Base-by-base conservation (phyloP, 53 echinoderm and acorn worm species). In the Arbacia lixula region DNA sequence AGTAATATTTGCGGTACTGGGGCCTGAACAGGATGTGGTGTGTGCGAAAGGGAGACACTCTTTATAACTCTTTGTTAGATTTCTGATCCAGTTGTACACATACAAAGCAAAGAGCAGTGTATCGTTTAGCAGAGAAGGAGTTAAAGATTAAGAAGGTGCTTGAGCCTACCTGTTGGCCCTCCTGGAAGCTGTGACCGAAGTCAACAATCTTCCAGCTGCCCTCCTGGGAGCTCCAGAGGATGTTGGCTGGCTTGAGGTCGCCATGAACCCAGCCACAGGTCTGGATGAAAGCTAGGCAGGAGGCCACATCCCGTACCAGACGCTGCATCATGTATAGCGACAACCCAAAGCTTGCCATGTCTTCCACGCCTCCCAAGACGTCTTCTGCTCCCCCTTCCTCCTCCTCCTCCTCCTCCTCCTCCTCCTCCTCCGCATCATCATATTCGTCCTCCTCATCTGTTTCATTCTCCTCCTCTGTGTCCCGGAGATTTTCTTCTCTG, bases 141-240 rank as follows among this genome's bases (percentile, higher is more conserved):
- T 14, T 31, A 63, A n/a, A 60, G 56, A n/a, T 5, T n/a, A 56
- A 56, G 26, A 26, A 56, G 6, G n/a, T 0, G 1, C n/a, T 5
- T 2, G 56, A 2, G 35, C 63, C 81, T 53, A 92, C 95, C 88
- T 95, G 92, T 27, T 83, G 85, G 36, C 85, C 89, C 56, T 92
- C 89, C 34, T 95, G 89, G 60, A 95, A 92, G 84, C 95, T 95
- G 76, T 92, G 95, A 21, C 95, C 95, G 77, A 95, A 95, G 64
- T 95, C 95, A 14, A 95, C 92, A 36, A 95, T 87, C 84, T 95
- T 95, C 90, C 92, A 92, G 85, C 87, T 75, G 17, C 95, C 92
- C 60, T 92, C 92, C 71, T 95, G 95, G 24, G 92, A 85, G 62
- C 92, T 87, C 95, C 95, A 95, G 86, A 95, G 92, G 21, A 95